These are phyloP conservation scores for Sitta carolinensis DNA, from an alignment of 2,797 vertebrate species.

Conservation along the genomic window DNA sequence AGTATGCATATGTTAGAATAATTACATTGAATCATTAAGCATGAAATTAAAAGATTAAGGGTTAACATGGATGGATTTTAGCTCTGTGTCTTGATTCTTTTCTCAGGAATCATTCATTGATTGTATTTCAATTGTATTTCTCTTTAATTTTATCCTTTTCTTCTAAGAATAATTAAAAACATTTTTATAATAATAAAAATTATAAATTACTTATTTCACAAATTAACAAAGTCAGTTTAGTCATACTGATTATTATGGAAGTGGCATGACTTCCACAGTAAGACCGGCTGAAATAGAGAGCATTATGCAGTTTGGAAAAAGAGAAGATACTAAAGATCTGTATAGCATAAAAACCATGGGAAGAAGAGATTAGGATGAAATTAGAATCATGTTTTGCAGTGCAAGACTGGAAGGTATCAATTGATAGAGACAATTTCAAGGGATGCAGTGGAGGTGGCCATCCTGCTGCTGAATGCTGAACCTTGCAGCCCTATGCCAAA, in stretches of 20 bases:
- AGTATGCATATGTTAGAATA: not conserved
- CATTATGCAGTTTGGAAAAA: not conserved
- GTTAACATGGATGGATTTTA: not conserved
- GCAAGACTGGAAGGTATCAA: not conserved
- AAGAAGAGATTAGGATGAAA: not conserved
- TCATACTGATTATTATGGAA: not conserved
- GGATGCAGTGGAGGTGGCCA: not conserved
- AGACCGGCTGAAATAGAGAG: not conserved
- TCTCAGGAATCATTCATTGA: not conserved
- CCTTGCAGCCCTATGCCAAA: not conserved
- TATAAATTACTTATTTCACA: not conserved
- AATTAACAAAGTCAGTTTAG: not conserved
- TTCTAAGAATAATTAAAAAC: not conserved
- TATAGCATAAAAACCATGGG: not conserved
- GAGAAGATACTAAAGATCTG: not conserved
- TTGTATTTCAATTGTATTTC: not conserved
- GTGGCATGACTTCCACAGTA: not conserved
- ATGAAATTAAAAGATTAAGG: not conserved
- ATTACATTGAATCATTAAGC: not conserved
- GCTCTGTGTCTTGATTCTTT: not conserved
- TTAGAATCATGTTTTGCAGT: not conserved
- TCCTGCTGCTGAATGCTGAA: not conserved
- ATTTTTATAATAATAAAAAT: not conserved
- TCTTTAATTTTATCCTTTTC: not conserved
- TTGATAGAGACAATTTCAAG: not conserved